Evolutionary conservation across 2,888 invertebrate species (phyloP).

Genomic region (Polymixis lichenea): DNA sequence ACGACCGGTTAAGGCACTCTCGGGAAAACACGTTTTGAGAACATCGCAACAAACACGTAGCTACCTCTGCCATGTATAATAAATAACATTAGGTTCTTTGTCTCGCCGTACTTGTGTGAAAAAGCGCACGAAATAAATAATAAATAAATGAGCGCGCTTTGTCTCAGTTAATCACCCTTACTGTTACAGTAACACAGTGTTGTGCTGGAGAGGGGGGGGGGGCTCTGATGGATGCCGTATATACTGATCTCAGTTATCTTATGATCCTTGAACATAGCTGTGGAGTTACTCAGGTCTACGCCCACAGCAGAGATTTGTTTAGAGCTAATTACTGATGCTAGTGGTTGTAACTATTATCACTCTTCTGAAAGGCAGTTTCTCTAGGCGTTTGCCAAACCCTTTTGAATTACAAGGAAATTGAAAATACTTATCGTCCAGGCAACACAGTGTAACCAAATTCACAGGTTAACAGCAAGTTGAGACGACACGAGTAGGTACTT

Average conservation of each 20-base stretch:
- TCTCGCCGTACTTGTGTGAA: constrained; percentile 35
- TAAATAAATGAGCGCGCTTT: constrained; percentile 33
- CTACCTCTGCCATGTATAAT: constrained; percentile 25
- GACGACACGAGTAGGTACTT: too few species aligned
- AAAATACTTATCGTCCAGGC: too few species aligned
- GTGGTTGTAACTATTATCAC: background rate
- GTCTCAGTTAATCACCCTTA: constrained; percentile 45
- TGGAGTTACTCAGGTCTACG: background rate
- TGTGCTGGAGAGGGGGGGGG: background rate
- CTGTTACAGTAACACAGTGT: constrained; percentile 13
- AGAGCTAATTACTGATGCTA: too few species aligned
- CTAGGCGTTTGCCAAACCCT: background rate
- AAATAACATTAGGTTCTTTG: constrained; percentile 43
- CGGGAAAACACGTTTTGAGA: background rate
- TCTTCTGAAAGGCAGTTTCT: background rate
- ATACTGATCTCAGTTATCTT: background rate
- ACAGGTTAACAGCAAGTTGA: too few species aligned
- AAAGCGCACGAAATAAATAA: constrained; percentile 44
- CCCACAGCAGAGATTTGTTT: background rate
- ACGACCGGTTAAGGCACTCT: background rate
- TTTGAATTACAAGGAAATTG: background rate
- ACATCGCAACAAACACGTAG: background rate
- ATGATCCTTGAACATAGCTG: background rate
- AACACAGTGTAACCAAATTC: too few species aligned
- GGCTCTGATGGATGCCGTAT: background rate